These are phyloP conservation scores for Geodia barretti DNA, from an alignment of 37 sponge, comb jelly and placozoan genomes.

Conservation along the genomic window DNA sequence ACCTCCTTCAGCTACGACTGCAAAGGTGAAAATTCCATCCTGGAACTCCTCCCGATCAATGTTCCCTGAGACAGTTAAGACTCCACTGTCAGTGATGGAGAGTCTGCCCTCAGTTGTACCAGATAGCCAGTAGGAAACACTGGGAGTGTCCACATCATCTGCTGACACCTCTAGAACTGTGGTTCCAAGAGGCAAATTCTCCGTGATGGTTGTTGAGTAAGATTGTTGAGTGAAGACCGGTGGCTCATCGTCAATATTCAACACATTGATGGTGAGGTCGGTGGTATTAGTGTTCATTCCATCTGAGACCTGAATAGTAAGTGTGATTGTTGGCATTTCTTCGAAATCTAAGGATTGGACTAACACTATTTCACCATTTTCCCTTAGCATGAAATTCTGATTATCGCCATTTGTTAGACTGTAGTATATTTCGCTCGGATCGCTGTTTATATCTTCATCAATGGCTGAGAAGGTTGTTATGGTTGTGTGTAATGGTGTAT, in stretches of 20 bases:
- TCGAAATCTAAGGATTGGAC: conserved; percentile 46
- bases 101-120: conserved; percentile 51
- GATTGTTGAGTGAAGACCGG: conserved; percentile 23
- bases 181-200: conserved; percentile 31
- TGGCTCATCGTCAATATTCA: conserved; percentile 55
- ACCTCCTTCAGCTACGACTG: conserved; percentile 37
- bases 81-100: conserved; percentile 18
- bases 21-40: conserved; percentile 22
- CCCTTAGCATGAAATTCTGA: conserved; percentile 36
- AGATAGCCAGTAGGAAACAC: conserved; percentile 21
- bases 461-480: conserved; percentile 8
- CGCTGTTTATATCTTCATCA: conserved; percentile 35
- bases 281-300: conserved; percentile 18
- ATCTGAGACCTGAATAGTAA: conserved; percentile 47
- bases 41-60: conserved; percentile 58
- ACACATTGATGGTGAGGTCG: conserved; percentile 23
- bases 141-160: conserved; percentile 19
- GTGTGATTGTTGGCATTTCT: neutral
- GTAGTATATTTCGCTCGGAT: conserved; percentile 11
- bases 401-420: conserved; percentile 25
- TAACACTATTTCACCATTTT: conserved; percentile 10
- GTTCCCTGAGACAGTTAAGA: conserved; percentile 28
- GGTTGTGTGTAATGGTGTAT: neutral
- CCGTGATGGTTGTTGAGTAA: conserved; percentile 16
- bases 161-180: conserved; percentile 24